Percentiles rank a stretch among this genome's conserved stretches.
Conservation (phyloP, 2,888 invertebrate genomes). For the Leucophenga maculata region DNA sequence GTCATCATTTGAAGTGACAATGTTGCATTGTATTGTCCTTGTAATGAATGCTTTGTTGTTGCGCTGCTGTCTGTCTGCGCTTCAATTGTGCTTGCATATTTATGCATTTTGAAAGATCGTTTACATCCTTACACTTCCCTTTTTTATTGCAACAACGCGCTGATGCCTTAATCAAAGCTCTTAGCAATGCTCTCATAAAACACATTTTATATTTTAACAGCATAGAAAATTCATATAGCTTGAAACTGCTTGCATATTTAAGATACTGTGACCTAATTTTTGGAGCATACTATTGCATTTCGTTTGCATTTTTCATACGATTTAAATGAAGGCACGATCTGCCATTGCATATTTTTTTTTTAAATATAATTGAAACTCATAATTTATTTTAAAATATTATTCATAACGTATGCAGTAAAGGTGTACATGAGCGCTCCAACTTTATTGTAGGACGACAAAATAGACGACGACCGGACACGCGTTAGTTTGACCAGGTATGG, state of each 20-base stretch:
- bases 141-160: not conserved
- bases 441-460: no score
- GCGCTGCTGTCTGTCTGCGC: slow-evolving; percentile 30
- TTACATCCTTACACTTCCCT: not conserved
- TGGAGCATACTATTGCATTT: no score
- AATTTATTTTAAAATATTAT: no score
- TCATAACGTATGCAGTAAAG: no score
- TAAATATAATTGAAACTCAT: no score
- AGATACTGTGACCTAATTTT: slow-evolving; percentile 60
- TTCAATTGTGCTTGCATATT: slow-evolving; percentile 12
- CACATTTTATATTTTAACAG: slow-evolving; percentile 49
- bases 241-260: slow-evolving; percentile 54
- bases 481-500: no score
- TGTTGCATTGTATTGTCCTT: slow-evolving; percentile 61
- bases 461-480: no score
- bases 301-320: no score
- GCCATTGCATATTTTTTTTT: no score
- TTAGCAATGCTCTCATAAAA: slow-evolving; percentile 29
- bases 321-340: no score
- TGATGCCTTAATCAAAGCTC: slow-evolving; percentile 43
- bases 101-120: not conserved
- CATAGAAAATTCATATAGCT: not conserved
- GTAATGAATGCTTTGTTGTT: slow-evolving; percentile 60
- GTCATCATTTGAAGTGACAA: slow-evolving; percentile 25
- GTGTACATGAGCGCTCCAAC: no score